Evolutionary conservation across 2,888 invertebrate species (phyloP), one percentile per base, ranked within the genome.

Genomic region (Agonopterix arenella): DNA sequence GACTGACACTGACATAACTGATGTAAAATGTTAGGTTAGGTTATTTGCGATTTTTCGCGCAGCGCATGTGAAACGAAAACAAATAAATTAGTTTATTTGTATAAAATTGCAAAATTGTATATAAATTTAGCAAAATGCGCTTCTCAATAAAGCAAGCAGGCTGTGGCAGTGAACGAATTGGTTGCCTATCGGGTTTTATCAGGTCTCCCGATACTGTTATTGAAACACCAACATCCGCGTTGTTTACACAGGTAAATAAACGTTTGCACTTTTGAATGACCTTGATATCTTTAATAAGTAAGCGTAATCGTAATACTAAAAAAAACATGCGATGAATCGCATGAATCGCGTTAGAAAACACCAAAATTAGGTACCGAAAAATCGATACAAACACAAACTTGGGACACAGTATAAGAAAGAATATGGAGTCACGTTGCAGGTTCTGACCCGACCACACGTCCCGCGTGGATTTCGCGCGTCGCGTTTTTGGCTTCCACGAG

Each of bases 191-290:
- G 0, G 91, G 91, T 55, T 88, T 95, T 50, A 74, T 89, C 28
- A 90, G 91, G 62, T 85, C 90, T 46, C 90, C 92, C 0, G 86
- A 84, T 48, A 67, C 89, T 38, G 66, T 71, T 45, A 90, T 94
- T 46, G 92, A 94, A 80, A 97, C 96, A 18, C 97, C 97, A 0
- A 77, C 93, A 47, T 88, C 94, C 36, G 90, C 96, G 66, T 80
- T 96, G 52, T 92, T 95, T 54, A 96, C 97, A 7, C 93, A 92
- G 90, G 94, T 93, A 13, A 43, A 43, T 43, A 13, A 43, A 28
- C 5, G 45, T 41, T 48, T 49, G 57, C 13, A 8, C 13, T 11
- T 45, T 48, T 45, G 41, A 10, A 11, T 41, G 10, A 41, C 41
- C 11, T 41, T 41, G n/a, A 41, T n/a, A 41, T 18, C 2, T 18